Conservation (phyloP, 2,797 vertebrate species). For the Ibycter americanus region DNA sequence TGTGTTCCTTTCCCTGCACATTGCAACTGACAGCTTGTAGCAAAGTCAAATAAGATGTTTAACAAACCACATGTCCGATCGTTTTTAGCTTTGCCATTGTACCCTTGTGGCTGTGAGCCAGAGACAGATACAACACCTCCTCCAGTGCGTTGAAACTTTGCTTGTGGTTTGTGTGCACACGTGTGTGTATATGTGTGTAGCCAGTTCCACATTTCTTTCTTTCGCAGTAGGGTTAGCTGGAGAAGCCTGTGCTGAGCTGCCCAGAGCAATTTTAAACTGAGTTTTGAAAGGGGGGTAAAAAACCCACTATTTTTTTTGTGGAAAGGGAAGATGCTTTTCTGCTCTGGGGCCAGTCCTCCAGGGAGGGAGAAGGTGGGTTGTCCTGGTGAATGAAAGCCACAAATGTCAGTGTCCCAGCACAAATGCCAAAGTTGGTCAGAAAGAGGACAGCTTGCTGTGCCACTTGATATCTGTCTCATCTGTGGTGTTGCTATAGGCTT, state of each 20-base stretch:
- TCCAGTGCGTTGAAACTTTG: neutral
- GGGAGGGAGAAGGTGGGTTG: neutral
- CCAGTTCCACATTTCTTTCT: neutral
- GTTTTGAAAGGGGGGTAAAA: neutral
- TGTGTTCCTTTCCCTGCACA: constrained; percentile 6
- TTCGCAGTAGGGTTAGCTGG: neutral
- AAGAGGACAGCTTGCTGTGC: constrained; percentile 36
- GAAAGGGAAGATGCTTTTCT: neutral
- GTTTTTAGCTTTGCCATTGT: constrained; percentile 52
- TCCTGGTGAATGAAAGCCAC: neutral
- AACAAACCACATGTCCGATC: constrained; percentile 70
- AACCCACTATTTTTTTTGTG: neutral
- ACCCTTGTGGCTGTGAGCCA: constrained; percentile 56
- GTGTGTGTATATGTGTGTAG: neutral
- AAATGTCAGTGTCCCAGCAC: neutral
- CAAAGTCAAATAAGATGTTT: constrained; percentile 72
- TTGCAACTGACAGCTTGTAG: constrained; percentile 61
- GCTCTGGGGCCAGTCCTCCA: neutral
- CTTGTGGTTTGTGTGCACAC: neutral
- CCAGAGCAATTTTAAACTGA: neutral
- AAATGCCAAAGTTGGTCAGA: neutral
- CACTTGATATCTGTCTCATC: constrained; percentile 1
- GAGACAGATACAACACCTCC: neutral
- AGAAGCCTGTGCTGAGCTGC: neutral
- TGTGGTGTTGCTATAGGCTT: neutral